A percentile compares a stretch with the other conserved stretches of the same genome.
Conservation (phyloP, 2,113 vertebrate genomes). For the Entosphenus tridentatus region DNA sequence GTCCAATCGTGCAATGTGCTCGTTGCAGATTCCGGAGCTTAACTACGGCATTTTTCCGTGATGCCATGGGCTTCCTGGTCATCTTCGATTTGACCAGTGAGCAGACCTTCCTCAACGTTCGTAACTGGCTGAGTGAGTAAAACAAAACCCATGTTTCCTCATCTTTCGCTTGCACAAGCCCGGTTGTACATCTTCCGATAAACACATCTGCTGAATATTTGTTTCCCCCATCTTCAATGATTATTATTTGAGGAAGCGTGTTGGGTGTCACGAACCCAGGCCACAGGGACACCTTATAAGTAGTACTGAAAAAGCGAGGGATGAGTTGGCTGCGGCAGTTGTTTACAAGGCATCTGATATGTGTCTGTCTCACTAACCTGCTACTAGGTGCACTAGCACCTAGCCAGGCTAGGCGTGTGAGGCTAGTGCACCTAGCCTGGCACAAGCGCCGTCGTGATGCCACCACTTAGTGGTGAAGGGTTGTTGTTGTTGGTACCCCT, state of each 20-base stretch:
- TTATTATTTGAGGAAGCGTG: not conserved
- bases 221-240: not conserved
- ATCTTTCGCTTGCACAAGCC: not conserved
- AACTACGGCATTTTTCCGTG: not conserved
- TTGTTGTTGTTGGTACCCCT: too few relatives aligned
- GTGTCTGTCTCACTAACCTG: too few relatives aligned
- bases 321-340: too few relatives aligned
- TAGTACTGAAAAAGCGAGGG: too few relatives aligned
- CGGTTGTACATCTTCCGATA: not conserved
- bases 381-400: too few relatives aligned
- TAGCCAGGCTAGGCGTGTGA: too few relatives aligned
- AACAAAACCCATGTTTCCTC: not conserved
- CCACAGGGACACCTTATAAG: not conserved
- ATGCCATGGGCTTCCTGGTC: conserved; percentile 1
- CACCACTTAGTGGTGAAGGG: too few relatives aligned
- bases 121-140: conserved; percentile 1
- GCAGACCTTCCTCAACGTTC: conserved; percentile 1
- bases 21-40: not conserved
- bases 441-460: too few relatives aligned
- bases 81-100: not conserved
- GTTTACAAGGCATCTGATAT: too few relatives aligned
- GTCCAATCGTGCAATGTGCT: not conserved
- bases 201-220: not conserved
- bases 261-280: not conserved
- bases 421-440: too few relatives aligned